Evolutionary conservation across 2,113 vertebrate genomes (phyloP).

Genomic region (Rafetus swinhoei): DNA sequence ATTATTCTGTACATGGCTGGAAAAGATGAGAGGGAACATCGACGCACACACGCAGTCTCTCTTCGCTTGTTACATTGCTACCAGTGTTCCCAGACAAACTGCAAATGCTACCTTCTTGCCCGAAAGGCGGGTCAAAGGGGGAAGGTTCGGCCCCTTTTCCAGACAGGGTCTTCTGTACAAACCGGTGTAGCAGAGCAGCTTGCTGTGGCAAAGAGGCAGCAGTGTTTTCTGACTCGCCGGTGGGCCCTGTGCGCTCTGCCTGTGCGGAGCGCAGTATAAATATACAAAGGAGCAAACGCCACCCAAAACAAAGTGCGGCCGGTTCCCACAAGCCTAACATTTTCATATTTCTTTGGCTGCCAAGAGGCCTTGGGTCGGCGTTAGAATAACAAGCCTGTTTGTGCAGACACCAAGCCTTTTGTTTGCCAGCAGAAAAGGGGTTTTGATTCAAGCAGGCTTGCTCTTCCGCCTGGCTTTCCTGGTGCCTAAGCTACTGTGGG

Average conservation of each 20-base stretch:
- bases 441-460: constrained; percentile 55
- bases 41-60: background rate
- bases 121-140: accelerated
- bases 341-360: constrained; percentile 76
- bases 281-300: background rate
- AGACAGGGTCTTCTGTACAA: background rate
- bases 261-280: constrained; percentile 54
- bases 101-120: background rate
- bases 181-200: background rate
- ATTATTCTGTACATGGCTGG: too few relatives aligned
- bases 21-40: too few relatives aligned
- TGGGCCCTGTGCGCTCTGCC: background rate
- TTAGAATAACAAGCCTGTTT: constrained; percentile 72
- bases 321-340: constrained; percentile 73
- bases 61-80: background rate
- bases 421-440: constrained; percentile 67
- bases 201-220: background rate
- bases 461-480: background rate
- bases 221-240: background rate
- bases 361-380: constrained; percentile 71
- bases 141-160: background rate
- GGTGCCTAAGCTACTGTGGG: constrained; percentile 46
- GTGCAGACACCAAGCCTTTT: constrained; percentile 74
- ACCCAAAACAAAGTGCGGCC: constrained; percentile 35
- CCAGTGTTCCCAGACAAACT: background rate